Evolutionary conservation across 2,888 invertebrate genomes (phyloP).

Genomic region (Dasypogon diadema): DNA sequence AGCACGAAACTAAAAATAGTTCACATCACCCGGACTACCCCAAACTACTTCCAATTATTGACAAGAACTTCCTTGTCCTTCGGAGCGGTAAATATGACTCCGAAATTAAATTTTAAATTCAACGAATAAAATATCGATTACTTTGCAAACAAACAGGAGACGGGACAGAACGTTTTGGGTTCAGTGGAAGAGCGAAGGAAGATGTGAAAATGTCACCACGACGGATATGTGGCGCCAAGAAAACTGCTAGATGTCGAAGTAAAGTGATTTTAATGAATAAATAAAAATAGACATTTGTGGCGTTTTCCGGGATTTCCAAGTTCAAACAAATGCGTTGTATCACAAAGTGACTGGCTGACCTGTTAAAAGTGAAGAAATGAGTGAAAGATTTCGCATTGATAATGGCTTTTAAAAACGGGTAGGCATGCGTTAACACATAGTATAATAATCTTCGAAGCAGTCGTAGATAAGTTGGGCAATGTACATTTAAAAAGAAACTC

Average conservation of each 20-base stretch:
- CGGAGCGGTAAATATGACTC: constrained; percentile 8
- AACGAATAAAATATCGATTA: constrained; percentile 38
- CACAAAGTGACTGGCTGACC: not conserved
- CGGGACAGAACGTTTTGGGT: not conserved
- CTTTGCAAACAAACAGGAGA: constrained; percentile 12
- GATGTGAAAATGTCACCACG: not conserved
- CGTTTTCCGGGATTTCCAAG: constrained; percentile 23
- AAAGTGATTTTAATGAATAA: constrained; percentile 16
- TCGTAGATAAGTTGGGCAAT: too few species aligned
- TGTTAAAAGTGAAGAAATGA: too few species aligned
- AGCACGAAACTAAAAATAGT: too few species aligned
- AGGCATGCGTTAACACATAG: too few species aligned
- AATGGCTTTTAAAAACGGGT: too few species aligned
- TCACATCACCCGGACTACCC: not conserved
- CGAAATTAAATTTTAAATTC: constrained; percentile 21
- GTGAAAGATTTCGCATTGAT: too few species aligned
- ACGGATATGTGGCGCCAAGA: constrained; percentile 39
- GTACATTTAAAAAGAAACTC: too few species aligned
- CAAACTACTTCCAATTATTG: too few species aligned
- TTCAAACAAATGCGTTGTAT: constrained; percentile 27
- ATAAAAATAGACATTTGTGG: constrained; percentile 26
- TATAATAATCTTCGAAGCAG: too few species aligned
- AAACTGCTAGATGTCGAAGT: not conserved
- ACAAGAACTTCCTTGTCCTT: too few species aligned
- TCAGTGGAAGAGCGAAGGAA: not conserved